A percentile compares a stretch with the other conserved stretches of the same genome.
Evolutionary conservation across 2,888 invertebrate species (phyloP).

Genomic region (Hydriomena furcata): DNA sequence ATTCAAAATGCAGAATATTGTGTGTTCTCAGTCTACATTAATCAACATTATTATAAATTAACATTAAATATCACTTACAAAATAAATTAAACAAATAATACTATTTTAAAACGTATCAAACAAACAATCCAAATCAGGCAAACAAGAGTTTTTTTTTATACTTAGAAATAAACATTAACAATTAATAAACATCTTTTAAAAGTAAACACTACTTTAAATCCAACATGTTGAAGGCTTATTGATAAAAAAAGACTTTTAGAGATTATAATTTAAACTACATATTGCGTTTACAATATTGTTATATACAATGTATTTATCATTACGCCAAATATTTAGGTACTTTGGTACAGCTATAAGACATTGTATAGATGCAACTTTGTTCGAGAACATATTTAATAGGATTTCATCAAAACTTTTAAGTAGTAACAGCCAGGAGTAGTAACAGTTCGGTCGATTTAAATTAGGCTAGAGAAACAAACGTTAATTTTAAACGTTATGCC

Average conservation of each 20-base stretch:
- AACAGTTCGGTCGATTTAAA: neutral
- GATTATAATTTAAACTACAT: too few relatives aligned
- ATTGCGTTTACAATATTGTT: neutral
- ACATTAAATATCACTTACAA: constrained; percentile 31
- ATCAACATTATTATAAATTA: constrained; percentile 23
- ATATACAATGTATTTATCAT: too few relatives aligned
- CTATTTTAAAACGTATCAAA: constrained; percentile 40
- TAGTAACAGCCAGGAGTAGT: neutral
- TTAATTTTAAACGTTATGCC: neutral
- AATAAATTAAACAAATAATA: constrained; percentile 40
- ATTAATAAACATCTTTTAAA: constrained; percentile 31
- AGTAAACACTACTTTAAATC: constrained; percentile 25
- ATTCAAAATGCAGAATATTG: constrained; percentile 3
- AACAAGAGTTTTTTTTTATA: constrained; percentile 36
- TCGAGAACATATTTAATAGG: neutral
- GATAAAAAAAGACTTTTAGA: too few relatives aligned
- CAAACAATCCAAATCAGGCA: constrained; percentile 32
- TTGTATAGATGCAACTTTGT: neutral
- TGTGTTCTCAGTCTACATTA: constrained; percentile 28
- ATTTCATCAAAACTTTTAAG: neutral
- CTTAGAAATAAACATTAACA: constrained; percentile 43
- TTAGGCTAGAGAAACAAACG: constrained; percentile 4
- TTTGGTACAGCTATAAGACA: neutral
- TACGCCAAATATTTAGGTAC: neutral
- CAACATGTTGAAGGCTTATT: too few relatives aligned